Conservation (phyloP, 64 coral and sea anemone genomes). For the Anthopleura sola region DNA sequence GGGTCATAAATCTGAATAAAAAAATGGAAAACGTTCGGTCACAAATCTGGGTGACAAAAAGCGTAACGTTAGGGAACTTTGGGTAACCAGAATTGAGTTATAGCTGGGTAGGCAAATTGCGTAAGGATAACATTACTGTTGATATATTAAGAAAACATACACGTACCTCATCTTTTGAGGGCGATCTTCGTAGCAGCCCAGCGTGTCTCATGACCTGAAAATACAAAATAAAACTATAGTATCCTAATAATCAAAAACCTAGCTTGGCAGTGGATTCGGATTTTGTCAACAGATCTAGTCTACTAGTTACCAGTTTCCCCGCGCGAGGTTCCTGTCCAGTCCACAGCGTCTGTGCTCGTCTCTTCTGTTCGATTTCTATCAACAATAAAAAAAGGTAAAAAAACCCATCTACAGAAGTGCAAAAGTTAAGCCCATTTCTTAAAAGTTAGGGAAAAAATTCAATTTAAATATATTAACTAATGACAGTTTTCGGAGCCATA, state of each 20-base stretch:
- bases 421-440: no score
- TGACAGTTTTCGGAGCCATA: no score
- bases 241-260: neutral
- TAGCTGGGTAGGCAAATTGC: no score
- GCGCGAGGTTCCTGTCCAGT: constrained; percentile 69
- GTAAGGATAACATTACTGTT: no score
- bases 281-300: neutral
- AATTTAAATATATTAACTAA: no score
- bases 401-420: neutral
- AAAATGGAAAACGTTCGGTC: neutral
- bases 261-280: no score
- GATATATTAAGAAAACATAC: no score
- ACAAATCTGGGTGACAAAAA: no score
- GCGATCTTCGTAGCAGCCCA: constrained; percentile 42
- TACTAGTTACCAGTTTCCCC: constrained; percentile 64
- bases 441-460: no score
- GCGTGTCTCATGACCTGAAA: constrained; percentile 46
- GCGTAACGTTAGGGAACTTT: no score
- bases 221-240: neutral
- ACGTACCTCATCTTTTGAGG: constrained; percentile 26
- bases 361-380: constrained; percentile 62
- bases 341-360: constrained; percentile 62
- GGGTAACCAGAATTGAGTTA: neutral
- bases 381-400: neutral
- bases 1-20: no score